Conservation (phyloP, 2,113 vertebrate species). For the Rhagologus leucostigma region DNA sequence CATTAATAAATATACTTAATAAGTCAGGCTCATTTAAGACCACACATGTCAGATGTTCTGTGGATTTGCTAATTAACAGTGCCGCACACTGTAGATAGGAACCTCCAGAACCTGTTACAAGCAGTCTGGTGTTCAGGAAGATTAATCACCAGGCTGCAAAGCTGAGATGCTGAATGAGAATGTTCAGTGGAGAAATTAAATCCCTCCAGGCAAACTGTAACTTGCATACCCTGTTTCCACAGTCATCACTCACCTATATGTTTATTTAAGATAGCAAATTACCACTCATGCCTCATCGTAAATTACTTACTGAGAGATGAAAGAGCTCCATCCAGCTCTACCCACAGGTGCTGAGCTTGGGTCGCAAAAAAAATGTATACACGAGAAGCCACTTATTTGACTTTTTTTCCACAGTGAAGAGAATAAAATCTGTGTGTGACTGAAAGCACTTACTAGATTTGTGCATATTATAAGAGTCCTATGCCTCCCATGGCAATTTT, state of each 20-base stretch:
- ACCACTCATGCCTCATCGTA: not conserved
- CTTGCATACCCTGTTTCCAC: not conserved
- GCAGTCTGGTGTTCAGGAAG: constrained; percentile 21
- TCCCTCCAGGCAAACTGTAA: not conserved
- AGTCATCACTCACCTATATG: constrained; percentile 2
- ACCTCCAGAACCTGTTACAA: constrained; percentile 43
- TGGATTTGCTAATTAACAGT: constrained; percentile 44
- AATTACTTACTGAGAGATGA: not conserved
- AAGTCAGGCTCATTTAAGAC: constrained; percentile 56
- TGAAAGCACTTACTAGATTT: not conserved
- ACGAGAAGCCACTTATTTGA: not conserved
- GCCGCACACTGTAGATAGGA: not conserved
- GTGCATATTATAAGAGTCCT: not conserved
- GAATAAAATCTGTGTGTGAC: not conserved
- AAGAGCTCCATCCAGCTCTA: not conserved
- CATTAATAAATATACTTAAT: constrained; percentile 62
- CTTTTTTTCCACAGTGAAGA: not conserved
- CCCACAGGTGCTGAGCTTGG: not conserved
- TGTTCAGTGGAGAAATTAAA: constrained; percentile 14
- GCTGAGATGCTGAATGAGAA: not conserved
- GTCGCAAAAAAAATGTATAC: not conserved
- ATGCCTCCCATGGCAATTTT: not conserved
- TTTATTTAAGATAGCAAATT: constrained; percentile 28
- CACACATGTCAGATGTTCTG: not conserved
- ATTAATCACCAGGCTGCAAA: constrained; percentile 36